Conservation (phyloP, 2,797 vertebrate species). For the Phrynocephalus guinanensis region DNA sequence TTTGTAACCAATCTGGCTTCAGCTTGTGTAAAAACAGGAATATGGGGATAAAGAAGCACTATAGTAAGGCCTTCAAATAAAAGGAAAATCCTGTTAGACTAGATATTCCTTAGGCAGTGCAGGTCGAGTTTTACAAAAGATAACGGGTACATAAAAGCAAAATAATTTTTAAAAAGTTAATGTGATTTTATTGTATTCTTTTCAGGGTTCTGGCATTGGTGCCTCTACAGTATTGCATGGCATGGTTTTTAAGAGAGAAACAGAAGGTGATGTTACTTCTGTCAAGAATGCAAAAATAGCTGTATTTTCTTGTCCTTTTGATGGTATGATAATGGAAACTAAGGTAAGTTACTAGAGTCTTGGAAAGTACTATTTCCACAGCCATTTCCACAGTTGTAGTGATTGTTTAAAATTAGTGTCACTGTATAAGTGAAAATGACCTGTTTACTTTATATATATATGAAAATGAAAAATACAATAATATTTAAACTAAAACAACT, state of each 20-base stretch:
- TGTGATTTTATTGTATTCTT: constrained; percentile 17
- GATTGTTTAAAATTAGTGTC: neutral
- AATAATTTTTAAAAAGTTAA: neutral
- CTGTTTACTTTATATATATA: neutral
- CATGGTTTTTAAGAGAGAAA: constrained; percentile 99
- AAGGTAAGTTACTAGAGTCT: constrained; percentile 82
- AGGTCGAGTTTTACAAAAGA: neutral
- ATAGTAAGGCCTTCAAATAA: neutral
- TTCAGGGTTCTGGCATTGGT: constrained; percentile 90
- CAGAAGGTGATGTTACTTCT: constrained; percentile 93
- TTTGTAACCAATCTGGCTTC: too few species aligned
- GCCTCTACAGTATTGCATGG: constrained; percentile 94
- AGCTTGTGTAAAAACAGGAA: neutral
- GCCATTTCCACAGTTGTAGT: neutral
- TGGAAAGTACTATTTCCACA: neutral
- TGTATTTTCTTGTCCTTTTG: constrained; percentile 96
- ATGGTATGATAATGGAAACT: constrained; percentile 95
- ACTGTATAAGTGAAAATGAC: neutral
- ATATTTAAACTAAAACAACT: too few species aligned
- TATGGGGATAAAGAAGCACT: neutral
- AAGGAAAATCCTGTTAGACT: neutral
- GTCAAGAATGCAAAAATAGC: constrained; percentile 96
- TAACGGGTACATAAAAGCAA: neutral
- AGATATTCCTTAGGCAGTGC: neutral
- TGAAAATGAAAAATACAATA: too few species aligned